Conservation (phyloP, 2,888 invertebrate genomes). For the Heliothis peltigera region DNA sequence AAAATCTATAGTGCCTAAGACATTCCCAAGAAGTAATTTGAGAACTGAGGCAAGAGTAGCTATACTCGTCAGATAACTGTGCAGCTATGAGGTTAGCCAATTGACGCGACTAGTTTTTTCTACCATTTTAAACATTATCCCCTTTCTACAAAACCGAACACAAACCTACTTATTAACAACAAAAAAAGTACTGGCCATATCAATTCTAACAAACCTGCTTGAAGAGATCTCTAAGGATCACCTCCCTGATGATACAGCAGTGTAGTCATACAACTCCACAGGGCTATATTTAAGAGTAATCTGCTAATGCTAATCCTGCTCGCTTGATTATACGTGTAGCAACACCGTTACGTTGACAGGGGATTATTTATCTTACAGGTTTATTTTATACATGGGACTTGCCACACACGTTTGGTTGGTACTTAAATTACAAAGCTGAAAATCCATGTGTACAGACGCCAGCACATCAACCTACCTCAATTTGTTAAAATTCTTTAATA, state of each 20-base stretch:
- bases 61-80: no score
- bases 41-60: no score
- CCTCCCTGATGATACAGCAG: neutral
- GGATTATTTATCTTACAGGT: neutral
- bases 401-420: neutral
- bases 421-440: no score
- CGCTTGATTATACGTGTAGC: slow-evolving; percentile 17
- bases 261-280: neutral
- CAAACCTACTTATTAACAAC: slow-evolving; percentile 4
- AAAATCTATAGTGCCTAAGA: no score
- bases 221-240: neutral
- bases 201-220: neutral
- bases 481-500: no score
- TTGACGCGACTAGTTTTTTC: no score
- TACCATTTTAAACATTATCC: no score
- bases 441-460: no score
- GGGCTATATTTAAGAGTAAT: slow-evolving; percentile 24
- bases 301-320: slow-evolving; percentile 12
- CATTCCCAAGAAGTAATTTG: no score
- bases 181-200: neutral
- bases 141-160: neutral
- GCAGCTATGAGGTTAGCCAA: no score
- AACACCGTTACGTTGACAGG: slow-evolving; percentile 6
- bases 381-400: neutral
- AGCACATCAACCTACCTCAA: no score